Evolutionary conservation across 1,140 invertebrate genomes (phyloP), one percentile per base, ranked within the genome.

Genomic region (Heliothis subflexa): DNA sequence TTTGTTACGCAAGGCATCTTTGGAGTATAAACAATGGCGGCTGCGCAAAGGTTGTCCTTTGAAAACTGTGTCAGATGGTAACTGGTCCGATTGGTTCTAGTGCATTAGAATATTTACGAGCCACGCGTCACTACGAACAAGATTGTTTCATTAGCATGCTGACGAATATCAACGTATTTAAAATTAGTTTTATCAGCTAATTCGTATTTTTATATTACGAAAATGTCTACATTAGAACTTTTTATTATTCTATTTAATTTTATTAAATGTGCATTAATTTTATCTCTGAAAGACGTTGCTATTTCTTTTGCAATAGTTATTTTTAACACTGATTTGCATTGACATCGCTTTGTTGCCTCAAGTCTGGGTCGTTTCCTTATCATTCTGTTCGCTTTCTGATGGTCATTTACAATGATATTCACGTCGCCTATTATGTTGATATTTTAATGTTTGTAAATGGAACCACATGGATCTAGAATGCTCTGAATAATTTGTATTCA

Each of bases 1-100:
- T 64, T 33, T 59, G 73, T 90, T 87, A 85, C 81, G 83, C 77
- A 89, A 90, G 57, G 68, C 45, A 81, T 81, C 80, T 83, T 70
- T 86, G 76, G 82, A 66, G 76, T 78, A 83, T 83, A 86, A 82
- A 89, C 87, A 89, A 89, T 88, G 78, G 86, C 83, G 84, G 72
- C 83, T 88, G 78, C 75, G 81, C 82, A 82, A 82, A 85, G 84
- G 85, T 85, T 91, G 89, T 90, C 89, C 89, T 92, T 91, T 87
- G 73, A 86, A 89, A 92, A 89, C 85, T 92, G 81, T 92, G 90
- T 88, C 87, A 89, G 84, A 86, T 78, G 49, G 80, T 66, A 85
- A 86, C 85, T 86, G 83, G 83, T 87, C 87, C 79, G 80, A 83
- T 75, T 59, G 52, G 59, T 64, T 61, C 45, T 47, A 75, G 59